These are phyloP conservation scores for Perccottus glenii DNA, from an alignment of 2,113 vertebrate species.

Conservation along the genomic window DNA sequence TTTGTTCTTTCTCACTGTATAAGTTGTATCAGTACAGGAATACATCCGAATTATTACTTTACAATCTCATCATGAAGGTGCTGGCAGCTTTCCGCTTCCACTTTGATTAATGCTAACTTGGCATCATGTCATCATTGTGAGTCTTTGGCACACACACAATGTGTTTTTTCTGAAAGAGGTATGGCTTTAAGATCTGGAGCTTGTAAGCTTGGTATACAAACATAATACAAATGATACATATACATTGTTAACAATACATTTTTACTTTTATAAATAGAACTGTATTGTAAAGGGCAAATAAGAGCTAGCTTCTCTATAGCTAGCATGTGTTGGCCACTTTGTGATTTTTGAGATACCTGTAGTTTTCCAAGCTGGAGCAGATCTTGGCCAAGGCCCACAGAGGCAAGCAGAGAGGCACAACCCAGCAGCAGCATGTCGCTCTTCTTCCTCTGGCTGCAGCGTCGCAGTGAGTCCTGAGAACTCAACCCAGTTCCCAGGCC, in stretches of 20 bases:
- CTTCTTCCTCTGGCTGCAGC: slow-evolving; percentile 80
- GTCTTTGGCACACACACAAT: slow-evolving; percentile 16
- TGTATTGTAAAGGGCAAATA: too few relatives aligned
- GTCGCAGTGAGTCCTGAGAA: slow-evolving; percentile 69
- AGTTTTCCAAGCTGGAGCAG: slow-evolving; percentile 80
- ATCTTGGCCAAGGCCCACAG: slow-evolving; percentile 84
- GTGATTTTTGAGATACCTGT: slow-evolving; percentile 62
- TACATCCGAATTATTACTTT: neutral
- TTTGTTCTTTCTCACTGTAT: neutral
- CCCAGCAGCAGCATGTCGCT: slow-evolving; percentile 84
- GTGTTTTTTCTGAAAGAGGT: slow-evolving; percentile 2
- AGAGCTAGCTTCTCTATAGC: neutral
- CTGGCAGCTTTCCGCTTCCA: slow-evolving; percentile 13
- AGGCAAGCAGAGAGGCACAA: slow-evolving; percentile 85
- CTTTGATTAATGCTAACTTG: slow-evolving; percentile 8
- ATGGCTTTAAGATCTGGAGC: slow-evolving; percentile 7
- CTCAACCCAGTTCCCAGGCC: slow-evolving; percentile 29
- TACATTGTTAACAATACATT: too few relatives aligned
- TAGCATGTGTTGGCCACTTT: too few relatives aligned
- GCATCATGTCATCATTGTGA: slow-evolving; percentile 10
- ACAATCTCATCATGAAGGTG: neutral
- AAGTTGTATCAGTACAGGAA: neutral
- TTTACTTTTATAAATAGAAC: too few relatives aligned
- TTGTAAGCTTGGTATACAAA: neutral
- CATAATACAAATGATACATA: neutral